phyloP scores from a whole-genome alignment of 2,797 vertebrate genomes.

The Artibeus jamaicensis region DNA sequence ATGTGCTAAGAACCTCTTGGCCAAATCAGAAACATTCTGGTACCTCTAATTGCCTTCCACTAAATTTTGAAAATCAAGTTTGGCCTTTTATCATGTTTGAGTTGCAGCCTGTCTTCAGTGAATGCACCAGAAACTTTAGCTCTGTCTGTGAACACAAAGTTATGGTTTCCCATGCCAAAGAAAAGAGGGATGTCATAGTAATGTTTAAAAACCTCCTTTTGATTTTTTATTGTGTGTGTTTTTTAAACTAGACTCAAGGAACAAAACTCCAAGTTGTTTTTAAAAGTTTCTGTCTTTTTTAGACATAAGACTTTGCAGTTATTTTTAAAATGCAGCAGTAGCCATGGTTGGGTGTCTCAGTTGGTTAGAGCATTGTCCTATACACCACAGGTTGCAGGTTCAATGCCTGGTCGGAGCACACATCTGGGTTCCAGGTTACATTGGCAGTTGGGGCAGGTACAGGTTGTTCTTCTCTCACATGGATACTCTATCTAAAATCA shows the following conservation, averaged over 20 bases:
- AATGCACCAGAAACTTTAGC: neutral
- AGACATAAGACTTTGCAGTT: neutral
- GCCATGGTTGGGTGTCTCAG: neutral
- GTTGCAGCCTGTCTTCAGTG: neutral
- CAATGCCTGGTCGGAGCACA: neutral
- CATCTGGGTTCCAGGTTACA: neutral
- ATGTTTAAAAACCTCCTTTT: neutral
- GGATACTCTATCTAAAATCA: neutral
- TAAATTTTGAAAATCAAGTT: slow-evolving; percentile 19
- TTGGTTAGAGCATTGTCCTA: neutral
- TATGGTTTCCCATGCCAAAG: neutral
- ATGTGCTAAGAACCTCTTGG: neutral
- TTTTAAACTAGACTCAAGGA: neutral
- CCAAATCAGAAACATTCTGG: neutral
- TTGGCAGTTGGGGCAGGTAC: neutral
- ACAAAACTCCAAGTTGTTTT: neutral
- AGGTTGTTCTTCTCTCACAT: neutral
- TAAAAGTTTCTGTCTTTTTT: neutral
- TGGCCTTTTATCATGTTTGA: neutral
- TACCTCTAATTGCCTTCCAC: neutral
- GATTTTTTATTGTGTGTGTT: neutral
- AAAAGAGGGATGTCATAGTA: neutral
- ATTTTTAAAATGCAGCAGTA: neutral
- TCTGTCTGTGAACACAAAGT: neutral
- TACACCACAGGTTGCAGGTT: neutral